These are phyloP conservation scores for Entelurus aequoreus DNA, from an alignment of 2,113 vertebrate genomes.

Conservation along the genomic window DNA sequence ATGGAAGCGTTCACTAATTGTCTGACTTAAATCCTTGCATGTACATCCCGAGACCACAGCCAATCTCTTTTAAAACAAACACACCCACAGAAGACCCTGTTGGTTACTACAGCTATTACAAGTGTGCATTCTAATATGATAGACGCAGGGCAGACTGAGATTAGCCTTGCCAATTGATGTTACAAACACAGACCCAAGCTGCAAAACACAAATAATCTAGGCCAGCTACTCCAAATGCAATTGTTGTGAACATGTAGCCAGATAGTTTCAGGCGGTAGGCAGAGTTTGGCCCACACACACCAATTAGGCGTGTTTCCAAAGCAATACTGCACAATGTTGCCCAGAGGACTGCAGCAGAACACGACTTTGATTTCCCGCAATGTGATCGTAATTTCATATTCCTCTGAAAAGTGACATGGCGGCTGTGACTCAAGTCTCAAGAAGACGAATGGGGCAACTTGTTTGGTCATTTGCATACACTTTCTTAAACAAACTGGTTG, in stretches of 20 bases:
- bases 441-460: constrained; percentile 45
- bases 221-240: constrained; percentile 70
- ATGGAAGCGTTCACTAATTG: constrained; percentile 58
- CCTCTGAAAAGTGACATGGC: constrained; percentile 64
- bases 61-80: constrained; percentile 29
- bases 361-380: constrained; percentile 71
- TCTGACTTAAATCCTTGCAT: constrained; percentile 46
- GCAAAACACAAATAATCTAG: constrained; percentile 68
- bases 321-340: constrained; percentile 66
- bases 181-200: constrained; percentile 40
- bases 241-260: constrained; percentile 72
- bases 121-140: constrained; percentile 56
- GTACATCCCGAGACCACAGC: constrained; percentile 31
- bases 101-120: constrained; percentile 49
- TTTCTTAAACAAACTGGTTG: constrained; percentile 34
- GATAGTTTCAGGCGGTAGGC: constrained; percentile 66
- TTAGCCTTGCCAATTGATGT: constrained; percentile 54
- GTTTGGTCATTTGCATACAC: constrained; percentile 47
- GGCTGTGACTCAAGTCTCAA: constrained; percentile 48
- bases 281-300: constrained; percentile 74
- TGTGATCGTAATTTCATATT: constrained; percentile 71
- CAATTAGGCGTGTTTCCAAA: constrained; percentile 73
- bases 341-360: constrained; percentile 66
- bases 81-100: constrained; percentile 47
- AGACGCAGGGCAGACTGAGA: constrained; percentile 41